Conservation (phyloP, 2,888 invertebrate species). For the Stegophylla sp. region DNA sequence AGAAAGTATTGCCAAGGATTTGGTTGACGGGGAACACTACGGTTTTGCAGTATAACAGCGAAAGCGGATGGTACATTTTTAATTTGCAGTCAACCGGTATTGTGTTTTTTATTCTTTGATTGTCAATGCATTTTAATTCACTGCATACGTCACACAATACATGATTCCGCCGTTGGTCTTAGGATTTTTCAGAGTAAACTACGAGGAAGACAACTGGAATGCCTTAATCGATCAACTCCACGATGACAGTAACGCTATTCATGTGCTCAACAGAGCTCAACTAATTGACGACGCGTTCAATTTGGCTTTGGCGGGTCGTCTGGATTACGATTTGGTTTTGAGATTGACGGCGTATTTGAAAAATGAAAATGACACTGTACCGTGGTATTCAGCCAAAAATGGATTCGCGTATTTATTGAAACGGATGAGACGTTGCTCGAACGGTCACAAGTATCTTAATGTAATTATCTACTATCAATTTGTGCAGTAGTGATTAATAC, state of each 20-base stretch:
- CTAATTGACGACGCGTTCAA: conserved; percentile 81
- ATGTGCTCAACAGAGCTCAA: conserved; percentile 75
- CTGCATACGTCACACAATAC: too few species aligned
- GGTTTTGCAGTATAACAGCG: conserved; percentile 62
- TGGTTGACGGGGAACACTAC: conserved; percentile 59
- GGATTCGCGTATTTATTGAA: conserved; percentile 21
- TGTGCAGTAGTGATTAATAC: too few species aligned
- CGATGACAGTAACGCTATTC: conserved; percentile 67
- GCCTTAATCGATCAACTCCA: conserved; percentile 73
- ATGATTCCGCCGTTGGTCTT: too few species aligned
- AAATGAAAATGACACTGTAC: conserved; percentile 74
- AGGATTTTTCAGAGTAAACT: conserved; percentile 76
- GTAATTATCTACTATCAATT: background rate
- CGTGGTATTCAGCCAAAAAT: conserved; percentile 64
- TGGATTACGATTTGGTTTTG: conserved; percentile 72
- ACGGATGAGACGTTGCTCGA: conserved; percentile 2
- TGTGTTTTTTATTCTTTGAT: conserved; percentile 59
- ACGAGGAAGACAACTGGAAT: conserved; percentile 75
- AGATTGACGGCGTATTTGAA: conserved; percentile 74
- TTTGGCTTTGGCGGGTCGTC: conserved; percentile 72
- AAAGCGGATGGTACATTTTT: conserved; percentile 69
- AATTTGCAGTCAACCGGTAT: conserved; percentile 71
- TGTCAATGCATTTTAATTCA: background rate
- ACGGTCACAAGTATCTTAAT: conserved; percentile 11
- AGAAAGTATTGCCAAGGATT: background rate